These are phyloP conservation scores for Laticauda laticaudata DNA, from an alignment of 2,113 vertebrate genomes.

Conservation along the genomic window DNA sequence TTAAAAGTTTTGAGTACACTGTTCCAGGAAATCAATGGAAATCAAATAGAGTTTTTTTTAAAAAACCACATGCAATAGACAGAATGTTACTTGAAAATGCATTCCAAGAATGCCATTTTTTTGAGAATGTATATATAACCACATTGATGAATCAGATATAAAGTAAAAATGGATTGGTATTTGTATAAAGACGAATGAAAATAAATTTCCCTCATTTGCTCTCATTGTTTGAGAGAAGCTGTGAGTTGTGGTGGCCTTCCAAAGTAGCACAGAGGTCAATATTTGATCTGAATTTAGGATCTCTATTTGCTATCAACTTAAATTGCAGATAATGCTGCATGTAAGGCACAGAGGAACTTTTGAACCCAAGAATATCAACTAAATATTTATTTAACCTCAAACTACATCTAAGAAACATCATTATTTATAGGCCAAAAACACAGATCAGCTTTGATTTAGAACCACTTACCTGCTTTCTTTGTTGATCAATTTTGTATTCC, in stretches of 20 bases:
- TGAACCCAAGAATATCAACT: not conserved
- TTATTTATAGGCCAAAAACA: not conserved
- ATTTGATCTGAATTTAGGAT: slow-evolving; percentile 1
- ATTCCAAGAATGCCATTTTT: slow-evolving; percentile 24
- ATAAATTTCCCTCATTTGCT: not conserved
- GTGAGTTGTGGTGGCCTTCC: not conserved
- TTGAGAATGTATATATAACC: not conserved
- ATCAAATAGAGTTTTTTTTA: not conserved
- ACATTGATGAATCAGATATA: not conserved
- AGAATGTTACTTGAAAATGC: slow-evolving; percentile 28
- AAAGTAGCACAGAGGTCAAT: not conserved
- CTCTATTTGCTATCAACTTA: not conserved
- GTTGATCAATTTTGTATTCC: not conserved
- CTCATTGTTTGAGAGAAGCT: not conserved
- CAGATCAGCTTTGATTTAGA: not conserved
- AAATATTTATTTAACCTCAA: not conserved
- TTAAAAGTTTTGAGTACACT: not conserved
- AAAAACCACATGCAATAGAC: not conserved
- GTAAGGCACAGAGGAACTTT: not conserved
- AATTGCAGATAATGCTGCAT: not conserved
- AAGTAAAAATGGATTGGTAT: not conserved
- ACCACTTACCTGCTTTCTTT: not conserved
- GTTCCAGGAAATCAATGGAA: not conserved
- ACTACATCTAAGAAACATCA: not conserved
- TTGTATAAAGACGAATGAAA: not conserved